Conservation (phyloP, 2,797 vertebrate species). For the Apogon talboti region DNA sequence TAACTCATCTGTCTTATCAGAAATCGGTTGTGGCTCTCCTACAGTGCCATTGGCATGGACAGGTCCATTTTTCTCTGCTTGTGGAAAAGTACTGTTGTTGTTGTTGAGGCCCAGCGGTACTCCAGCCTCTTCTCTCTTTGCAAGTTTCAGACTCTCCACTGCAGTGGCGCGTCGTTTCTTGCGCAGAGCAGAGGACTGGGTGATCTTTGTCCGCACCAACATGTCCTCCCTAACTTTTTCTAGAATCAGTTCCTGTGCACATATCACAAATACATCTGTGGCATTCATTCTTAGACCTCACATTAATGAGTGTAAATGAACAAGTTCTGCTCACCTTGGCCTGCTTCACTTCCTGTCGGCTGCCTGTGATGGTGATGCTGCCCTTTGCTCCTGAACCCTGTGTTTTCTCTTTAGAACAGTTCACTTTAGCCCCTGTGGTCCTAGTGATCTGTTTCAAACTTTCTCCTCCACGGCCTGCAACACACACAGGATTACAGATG, state of each 20-base stretch:
- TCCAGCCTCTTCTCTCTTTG: conserved; percentile 29
- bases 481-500: conserved; percentile 5
- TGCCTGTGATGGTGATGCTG: conserved; percentile 86
- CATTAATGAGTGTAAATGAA: background rate
- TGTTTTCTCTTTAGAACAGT: conserved; percentile 78
- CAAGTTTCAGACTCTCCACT: conserved; percentile 4
- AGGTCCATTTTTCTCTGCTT: conserved; percentile 40
- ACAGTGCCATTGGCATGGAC: conserved; percentile 33
- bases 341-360: conserved; percentile 83
- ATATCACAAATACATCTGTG: background rate
- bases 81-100: conserved; percentile 33
- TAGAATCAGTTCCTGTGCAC: conserved; percentile 85
- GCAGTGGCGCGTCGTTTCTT: conserved; percentile 77
- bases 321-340: conserved; percentile 84
- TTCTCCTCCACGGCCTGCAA: conserved; percentile 89
- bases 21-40: background rate
- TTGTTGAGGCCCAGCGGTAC: conserved; percentile 28
- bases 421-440: conserved; percentile 88
- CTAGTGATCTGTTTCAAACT: conserved; percentile 87
- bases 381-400: conserved; percentile 66
- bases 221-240: conserved; percentile 88
- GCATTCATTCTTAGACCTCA: background rate
- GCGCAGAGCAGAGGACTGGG: conserved; percentile 80
- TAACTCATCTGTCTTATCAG: conserved; percentile 23
- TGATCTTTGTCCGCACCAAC: conserved; percentile 84